Conservation (phyloP, 2,797 vertebrate genomes). For the Argya squamiceps region DNA sequence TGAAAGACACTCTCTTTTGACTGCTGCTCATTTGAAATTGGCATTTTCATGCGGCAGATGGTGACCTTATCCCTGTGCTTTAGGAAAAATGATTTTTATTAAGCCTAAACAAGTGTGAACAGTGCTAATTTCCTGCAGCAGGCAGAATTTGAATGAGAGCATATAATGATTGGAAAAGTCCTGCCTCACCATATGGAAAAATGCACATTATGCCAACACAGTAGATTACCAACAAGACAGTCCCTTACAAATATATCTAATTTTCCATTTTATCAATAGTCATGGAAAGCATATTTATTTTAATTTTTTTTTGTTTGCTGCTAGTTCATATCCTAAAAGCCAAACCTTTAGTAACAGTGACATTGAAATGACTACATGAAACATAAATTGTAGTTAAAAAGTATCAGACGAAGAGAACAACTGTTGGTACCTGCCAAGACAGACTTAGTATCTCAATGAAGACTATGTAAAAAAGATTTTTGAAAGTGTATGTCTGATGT, state of each 20-base stretch:
- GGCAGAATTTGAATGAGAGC: slow-evolving; percentile 83
- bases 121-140: slow-evolving; percentile 86
- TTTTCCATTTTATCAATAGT: slow-evolving; percentile 27
- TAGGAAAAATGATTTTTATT: slow-evolving; percentile 90
- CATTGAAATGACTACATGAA: neutral
- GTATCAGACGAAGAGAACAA: neutral
- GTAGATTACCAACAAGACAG: slow-evolving; percentile 65
- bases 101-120: slow-evolving; percentile 89
- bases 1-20: slow-evolving; percentile 64
- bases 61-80: slow-evolving; percentile 82
- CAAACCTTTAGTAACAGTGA: neutral
- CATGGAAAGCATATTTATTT: slow-evolving; percentile 12
- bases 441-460: neutral
- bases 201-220: slow-evolving; percentile 75
- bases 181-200: slow-evolving; percentile 83
- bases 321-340: neutral
- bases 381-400: neutral
- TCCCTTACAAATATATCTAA: slow-evolving; percentile 2
- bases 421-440: neutral
- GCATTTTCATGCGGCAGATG: slow-evolving; percentile 87
- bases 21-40: slow-evolving; percentile 79
- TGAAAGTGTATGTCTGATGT: neutral
- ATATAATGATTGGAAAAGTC: slow-evolving; percentile 77
- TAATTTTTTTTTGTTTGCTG: slow-evolving; percentile 27
- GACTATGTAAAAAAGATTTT: neutral